phyloP scores from a whole-genome alignment of 2,113 vertebrate genomes.

The Ciconia stormi region DNA sequence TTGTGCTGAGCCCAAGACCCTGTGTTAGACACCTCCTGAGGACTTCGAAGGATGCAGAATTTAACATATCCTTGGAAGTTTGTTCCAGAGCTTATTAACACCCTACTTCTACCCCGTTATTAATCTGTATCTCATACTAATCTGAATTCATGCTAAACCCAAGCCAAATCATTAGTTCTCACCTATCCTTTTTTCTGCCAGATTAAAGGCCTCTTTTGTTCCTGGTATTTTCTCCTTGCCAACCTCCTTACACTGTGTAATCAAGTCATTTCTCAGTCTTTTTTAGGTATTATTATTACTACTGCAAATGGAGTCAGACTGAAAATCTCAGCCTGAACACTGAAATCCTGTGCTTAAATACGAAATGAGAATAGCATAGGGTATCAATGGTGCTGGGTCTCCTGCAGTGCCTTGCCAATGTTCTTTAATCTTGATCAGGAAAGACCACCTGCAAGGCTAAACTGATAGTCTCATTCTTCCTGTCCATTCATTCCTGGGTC shows the following conservation, averaged over 20 bases:
- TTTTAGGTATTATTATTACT: conserved; percentile 28
- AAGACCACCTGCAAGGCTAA: conserved; percentile 65
- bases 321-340: conserved; percentile 33
- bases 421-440: conserved; percentile 64
- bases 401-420: conserved; percentile 45
- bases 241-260: conserved; percentile 17
- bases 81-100: not conserved
- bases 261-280: conserved; percentile 46
- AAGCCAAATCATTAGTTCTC: conserved; percentile 6
- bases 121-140: conserved; percentile 17
- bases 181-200: not conserved
- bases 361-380: conserved; percentile 16
- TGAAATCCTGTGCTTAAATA: conserved; percentile 42
- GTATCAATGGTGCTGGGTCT: conserved; percentile 38
- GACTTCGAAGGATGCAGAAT: not conserved
- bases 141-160: conserved; percentile 13
- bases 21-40: not conserved
- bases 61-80: not conserved
- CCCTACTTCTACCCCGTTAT: not conserved
- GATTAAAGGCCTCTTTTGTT: conserved; percentile 43
- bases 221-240: conserved; percentile 39
- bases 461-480: conserved; percentile 68
- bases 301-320: conserved; percentile 13
- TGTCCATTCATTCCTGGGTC: conserved; percentile 66
- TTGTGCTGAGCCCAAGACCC: not conserved